Conservation (phyloP, 2,113 vertebrate species). For the Etheostoma spectabile region DNA sequence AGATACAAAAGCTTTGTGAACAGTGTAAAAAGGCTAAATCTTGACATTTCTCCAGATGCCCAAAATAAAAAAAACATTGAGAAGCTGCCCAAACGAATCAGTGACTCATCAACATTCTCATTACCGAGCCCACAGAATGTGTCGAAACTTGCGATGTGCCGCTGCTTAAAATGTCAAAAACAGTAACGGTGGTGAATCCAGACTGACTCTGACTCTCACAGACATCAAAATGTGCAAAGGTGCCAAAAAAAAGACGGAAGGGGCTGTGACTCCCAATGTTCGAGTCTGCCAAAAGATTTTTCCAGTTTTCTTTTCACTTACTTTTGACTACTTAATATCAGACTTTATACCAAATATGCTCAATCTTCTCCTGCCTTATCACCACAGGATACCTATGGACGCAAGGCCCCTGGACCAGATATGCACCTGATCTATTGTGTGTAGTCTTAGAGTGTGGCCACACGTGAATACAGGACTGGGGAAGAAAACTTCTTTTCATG, state of each 20-base stretch:
- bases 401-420: neutral
- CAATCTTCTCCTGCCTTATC: neutral
- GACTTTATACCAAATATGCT: neutral
- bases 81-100: constrained; percentile 39
- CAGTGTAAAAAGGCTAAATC: constrained; percentile 24
- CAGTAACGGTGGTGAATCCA: constrained; percentile 39
- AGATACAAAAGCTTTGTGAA: neutral
- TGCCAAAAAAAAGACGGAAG: constrained; percentile 50
- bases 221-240: constrained; percentile 31
- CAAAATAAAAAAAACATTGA: constrained; percentile 3
- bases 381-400: neutral
- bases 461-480: constrained; percentile 28
- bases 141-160: constrained; percentile 27
- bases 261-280: constrained; percentile 13
- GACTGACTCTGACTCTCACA: constrained; percentile 30
- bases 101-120: constrained; percentile 59
- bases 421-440: neutral
- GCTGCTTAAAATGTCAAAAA: constrained; percentile 59
- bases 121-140: constrained; percentile 41
- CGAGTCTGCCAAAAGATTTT: constrained; percentile 9
- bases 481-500: neutral
- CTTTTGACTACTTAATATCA: constrained; percentile 14
- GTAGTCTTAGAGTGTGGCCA: constrained; percentile 14
- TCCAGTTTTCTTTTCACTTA: constrained; percentile 28
- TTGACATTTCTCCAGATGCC: constrained; percentile 8